These are phyloP conservation scores for Acanthurus leucopareius DNA, from an alignment of 2,797 vertebrate genomes.

Conservation along the genomic window DNA sequence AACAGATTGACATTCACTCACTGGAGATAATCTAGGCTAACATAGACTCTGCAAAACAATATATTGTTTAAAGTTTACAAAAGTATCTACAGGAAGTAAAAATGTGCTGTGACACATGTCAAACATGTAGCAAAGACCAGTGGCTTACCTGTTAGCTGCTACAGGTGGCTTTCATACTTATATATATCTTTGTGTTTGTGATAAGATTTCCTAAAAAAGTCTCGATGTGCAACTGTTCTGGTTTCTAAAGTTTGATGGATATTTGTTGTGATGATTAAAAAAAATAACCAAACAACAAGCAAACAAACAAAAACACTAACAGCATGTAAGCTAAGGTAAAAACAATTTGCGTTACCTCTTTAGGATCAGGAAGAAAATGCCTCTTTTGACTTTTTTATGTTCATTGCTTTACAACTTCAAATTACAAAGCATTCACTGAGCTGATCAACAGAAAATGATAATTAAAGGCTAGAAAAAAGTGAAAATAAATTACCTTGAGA, in stretches of 20 bases:
- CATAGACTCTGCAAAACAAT: neutral
- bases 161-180: too few species aligned
- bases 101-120: neutral
- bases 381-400: neutral
- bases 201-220: neutral
- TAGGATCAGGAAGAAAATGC: too few species aligned
- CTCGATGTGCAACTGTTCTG: too few species aligned
- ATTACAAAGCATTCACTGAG: neutral
- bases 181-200: neutral
- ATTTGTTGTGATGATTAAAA: too few species aligned
- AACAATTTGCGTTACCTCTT: too few species aligned
- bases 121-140: neutral
- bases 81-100: neutral
- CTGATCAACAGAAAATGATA: too few species aligned
- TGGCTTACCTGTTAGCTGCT: neutral
- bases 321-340: too few species aligned
- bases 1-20: neutral
- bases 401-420: neutral
- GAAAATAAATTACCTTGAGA: too few species aligned
- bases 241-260: too few species aligned
- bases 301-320: too few species aligned
- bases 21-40: neutral
- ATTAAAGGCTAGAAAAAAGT: too few species aligned
- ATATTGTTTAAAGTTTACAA: neutral
- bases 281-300: too few species aligned